Percentiles rank a stretch among this genome's conserved stretches.
These are phyloP conservation scores for Blastobasis adustella DNA, from an alignment of 2,888 invertebrate genomes.

Conservation along the genomic window DNA sequence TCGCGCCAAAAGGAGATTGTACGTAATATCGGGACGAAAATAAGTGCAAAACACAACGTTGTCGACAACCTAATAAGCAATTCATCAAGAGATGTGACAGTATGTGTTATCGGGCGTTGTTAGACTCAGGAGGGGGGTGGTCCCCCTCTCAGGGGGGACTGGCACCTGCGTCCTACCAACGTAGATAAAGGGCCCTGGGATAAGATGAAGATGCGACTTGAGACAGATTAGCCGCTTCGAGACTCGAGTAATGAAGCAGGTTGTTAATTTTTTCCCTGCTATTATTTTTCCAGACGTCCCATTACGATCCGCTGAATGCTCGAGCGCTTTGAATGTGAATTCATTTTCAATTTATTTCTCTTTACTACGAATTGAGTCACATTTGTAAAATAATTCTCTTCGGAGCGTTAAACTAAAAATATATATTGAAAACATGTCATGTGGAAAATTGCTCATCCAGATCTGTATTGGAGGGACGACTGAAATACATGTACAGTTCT, in stretches of 20 bases:
- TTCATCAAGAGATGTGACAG: slow-evolving; percentile 66
- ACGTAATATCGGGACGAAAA: slow-evolving; percentile 32
- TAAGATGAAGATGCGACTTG: slow-evolving; percentile 48
- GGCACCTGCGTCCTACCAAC: slow-evolving; percentile 53
- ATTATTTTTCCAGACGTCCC: too few relatives aligned
- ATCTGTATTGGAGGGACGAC: too few relatives aligned
- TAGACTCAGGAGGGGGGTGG: slow-evolving; percentile 13
- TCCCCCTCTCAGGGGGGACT: slow-evolving; percentile 13
- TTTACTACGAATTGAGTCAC: too few relatives aligned
- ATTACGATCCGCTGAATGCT: too few relatives aligned
- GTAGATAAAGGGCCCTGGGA: slow-evolving; percentile 38
- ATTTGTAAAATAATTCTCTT: too few relatives aligned
- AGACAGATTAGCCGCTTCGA: slow-evolving; percentile 50
- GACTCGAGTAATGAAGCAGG: slow-evolving; percentile 21
- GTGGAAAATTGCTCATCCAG: too few relatives aligned
- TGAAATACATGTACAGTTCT: too few relatives aligned
- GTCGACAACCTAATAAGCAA: slow-evolving; percentile 64
- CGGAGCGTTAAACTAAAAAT: too few relatives aligned
- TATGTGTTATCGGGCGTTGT: slow-evolving; percentile 48
- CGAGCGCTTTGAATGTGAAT: too few relatives aligned
- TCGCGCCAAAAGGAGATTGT: slow-evolving; percentile 30
- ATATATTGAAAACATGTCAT: too few relatives aligned
- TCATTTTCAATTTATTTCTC: too few relatives aligned
- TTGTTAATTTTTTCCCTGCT: too few relatives aligned
- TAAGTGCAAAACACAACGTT: slow-evolving; percentile 35